phyloP scores from a whole-genome alignment of 2,888 invertebrate genomes.

The Drosophila planitibia region DNA sequence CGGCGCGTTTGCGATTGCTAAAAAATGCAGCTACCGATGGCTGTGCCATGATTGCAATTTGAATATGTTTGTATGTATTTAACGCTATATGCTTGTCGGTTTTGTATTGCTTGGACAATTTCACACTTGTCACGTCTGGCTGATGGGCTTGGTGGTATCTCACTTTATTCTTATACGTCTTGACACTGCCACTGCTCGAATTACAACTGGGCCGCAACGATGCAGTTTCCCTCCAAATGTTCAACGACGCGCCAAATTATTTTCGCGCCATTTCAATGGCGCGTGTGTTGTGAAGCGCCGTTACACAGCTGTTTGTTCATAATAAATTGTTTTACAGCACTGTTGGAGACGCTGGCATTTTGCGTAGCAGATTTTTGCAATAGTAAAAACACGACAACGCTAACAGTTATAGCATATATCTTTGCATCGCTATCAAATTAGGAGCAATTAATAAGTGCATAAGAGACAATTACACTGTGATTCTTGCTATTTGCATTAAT shows the following conservation, averaged over 20 bases:
- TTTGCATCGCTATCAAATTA: too few species aligned
- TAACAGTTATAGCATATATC: not conserved
- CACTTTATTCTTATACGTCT: constrained; percentile 67
- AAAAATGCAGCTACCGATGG: constrained; percentile 91
- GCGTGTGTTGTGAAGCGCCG: constrained; percentile 22
- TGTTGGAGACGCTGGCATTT: constrained; percentile 26
- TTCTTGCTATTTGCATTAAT: not conserved
- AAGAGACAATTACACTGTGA: not conserved
- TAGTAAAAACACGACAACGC: not conserved
- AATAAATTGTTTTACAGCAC: constrained; percentile 37
- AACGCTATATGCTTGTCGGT: constrained; percentile 35
- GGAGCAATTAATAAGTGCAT: not conserved
- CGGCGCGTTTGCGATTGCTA: constrained; percentile 91
- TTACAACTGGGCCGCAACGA: constrained; percentile 76
- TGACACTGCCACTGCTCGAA: constrained; percentile 76
- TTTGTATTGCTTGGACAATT: constrained; percentile 35
- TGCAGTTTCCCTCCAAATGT: constrained; percentile 83
- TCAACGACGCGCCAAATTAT: constrained; percentile 72
- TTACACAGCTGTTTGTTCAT: constrained; percentile 40
- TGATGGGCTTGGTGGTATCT: constrained; percentile 23
- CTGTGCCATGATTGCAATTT: constrained; percentile 88
- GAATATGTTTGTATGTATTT: constrained; percentile 21
- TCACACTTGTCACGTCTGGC: constrained; percentile 62
- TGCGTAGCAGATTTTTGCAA: constrained; percentile 26
- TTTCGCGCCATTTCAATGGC: constrained; percentile 72